Percentiles rank a stretch among this genome's conserved stretches.
These are phyloP conservation scores for Tholera decimalis DNA, from an alignment of 2,888 invertebrate genomes.

Conservation along the genomic window DNA sequence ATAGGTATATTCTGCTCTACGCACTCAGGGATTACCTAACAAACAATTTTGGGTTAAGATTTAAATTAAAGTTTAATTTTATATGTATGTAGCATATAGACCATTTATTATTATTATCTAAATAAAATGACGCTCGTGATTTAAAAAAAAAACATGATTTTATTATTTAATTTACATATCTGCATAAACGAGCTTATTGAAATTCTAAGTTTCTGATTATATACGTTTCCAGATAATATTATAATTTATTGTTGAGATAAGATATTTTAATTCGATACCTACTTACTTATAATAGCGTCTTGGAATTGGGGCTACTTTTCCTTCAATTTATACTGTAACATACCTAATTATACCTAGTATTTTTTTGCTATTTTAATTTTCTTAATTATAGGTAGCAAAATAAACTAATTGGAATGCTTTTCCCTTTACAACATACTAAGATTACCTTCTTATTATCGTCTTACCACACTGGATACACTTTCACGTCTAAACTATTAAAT, in stretches of 20 bases:
- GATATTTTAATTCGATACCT: neutral
- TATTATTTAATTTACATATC: neutral
- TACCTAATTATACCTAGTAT: neutral
- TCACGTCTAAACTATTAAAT: no score
- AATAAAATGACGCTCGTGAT: neutral
- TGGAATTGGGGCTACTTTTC: neutral
- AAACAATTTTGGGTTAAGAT: no score
- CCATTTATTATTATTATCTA: neutral
- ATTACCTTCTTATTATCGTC: no score
- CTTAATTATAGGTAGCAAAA: neutral
- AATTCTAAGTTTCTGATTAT: neutral
- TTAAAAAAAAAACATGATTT: neutral
- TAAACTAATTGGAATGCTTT: no score
- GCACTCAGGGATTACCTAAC: no score
- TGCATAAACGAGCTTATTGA: neutral
- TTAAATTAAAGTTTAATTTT: neutral
- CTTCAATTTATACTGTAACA: neutral
- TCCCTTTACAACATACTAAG: no score
- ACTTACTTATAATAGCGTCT: neutral
- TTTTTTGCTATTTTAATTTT: no score
- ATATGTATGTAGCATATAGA: neutral
- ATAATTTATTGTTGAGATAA: constrained; percentile 1
- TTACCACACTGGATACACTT: no score
- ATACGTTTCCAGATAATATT: neutral
- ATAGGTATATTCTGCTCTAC: no score